Base-by-base conservation (phyloP, 2,797 vertebrate genomes). In the Pygocentrus nattereri region DNA sequence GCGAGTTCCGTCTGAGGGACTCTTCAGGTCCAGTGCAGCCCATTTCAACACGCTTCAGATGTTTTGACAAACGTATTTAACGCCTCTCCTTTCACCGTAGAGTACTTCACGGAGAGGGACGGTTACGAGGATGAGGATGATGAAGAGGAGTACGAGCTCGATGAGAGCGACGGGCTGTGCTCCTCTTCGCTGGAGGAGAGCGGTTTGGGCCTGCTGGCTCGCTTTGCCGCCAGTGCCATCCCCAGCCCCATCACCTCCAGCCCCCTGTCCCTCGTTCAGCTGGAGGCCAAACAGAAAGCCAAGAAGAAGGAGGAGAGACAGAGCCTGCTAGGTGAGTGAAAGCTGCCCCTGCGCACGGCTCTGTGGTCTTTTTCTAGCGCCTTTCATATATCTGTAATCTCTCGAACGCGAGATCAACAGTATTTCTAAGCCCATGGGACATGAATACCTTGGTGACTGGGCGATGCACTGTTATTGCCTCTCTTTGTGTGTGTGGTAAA, bases 191-290 rank as follows among this genome's bases (percentile, higher is more conserved):
- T 95, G 74, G 97, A 99, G 47, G 97, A 99, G 93, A 99, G 97
- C 0, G 98, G 98, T 13, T 89, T 99, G 88, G 97, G 98, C 50
- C 92, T 99, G 69, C 91, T 99, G 87, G 98, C 98, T 0, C 93
- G 97, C 85, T 99, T 98, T 72, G 98, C 98, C 0, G 97, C 97
- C 69, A 98, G 95, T 0, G 97, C 96, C 0, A 91, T 97, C 87
- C 97, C 95, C 49, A 95, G 95, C 86, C 95, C 98, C 4, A 91
- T 97, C 0, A 92, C 93, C 84, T 92, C 95, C 27, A 93, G 94
- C 0, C 92, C 96, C 0, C 83, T 95, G 64, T 97, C 95, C 5
- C 91, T 96, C 72, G 91, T 98, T 80, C 96, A 97, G 84, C 89
- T 96, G 90, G 95, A 96, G 87, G 95, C 95, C 78, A 96, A 96